Percentiles rank a stretch among this genome's conserved stretches.
These are phyloP conservation scores for Ophion ellenae DNA, from an alignment of 2,888 invertebrate genomes.

Conservation along the genomic window DNA sequence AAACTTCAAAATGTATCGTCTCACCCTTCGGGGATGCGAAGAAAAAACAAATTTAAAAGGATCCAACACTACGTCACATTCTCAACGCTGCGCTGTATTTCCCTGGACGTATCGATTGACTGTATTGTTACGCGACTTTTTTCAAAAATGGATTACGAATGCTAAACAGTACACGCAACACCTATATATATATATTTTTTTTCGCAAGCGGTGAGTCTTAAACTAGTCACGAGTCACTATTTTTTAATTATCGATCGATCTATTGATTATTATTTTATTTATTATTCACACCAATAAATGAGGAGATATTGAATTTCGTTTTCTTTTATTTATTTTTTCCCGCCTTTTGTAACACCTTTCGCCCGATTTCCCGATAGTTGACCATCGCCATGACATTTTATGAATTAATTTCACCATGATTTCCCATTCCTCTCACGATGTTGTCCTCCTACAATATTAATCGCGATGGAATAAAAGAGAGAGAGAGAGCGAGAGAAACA, in stretches of 20 bases:
- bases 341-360: slow-evolving; percentile 28
- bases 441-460: slow-evolving; percentile 30
- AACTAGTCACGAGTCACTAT: slow-evolving; percentile 84
- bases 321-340: slow-evolving; percentile 29
- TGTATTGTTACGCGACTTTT: slow-evolving; percentile 70
- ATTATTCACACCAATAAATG: slow-evolving; percentile 74
- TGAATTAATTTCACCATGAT: slow-evolving; percentile 69
- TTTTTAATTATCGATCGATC: slow-evolving; percentile 80
- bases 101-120: slow-evolving; percentile 70
- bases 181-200: slow-evolving; percentile 72
- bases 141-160: slow-evolving; percentile 66
- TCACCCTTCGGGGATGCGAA: slow-evolving; percentile 22
- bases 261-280: slow-evolving; percentile 83
- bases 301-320: slow-evolving; percentile 68
- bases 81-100: slow-evolving; percentile 70
- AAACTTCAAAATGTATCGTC: slow-evolving; percentile 34
- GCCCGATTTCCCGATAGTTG: slow-evolving; percentile 7
- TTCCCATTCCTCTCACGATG: slow-evolving; percentile 47
- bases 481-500: slow-evolving; percentile 37
- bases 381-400: slow-evolving; percentile 74
- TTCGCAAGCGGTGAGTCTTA: slow-evolving; percentile 83
- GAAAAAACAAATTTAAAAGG: slow-evolving; percentile 18
- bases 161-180: slow-evolving; percentile 59
- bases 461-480: slow-evolving; percentile 38
- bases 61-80: slow-evolving; percentile 49